These are phyloP conservation scores for Drosophila pachea DNA, from an alignment of 1,140 invertebrate species.

Conservation along the genomic window DNA sequence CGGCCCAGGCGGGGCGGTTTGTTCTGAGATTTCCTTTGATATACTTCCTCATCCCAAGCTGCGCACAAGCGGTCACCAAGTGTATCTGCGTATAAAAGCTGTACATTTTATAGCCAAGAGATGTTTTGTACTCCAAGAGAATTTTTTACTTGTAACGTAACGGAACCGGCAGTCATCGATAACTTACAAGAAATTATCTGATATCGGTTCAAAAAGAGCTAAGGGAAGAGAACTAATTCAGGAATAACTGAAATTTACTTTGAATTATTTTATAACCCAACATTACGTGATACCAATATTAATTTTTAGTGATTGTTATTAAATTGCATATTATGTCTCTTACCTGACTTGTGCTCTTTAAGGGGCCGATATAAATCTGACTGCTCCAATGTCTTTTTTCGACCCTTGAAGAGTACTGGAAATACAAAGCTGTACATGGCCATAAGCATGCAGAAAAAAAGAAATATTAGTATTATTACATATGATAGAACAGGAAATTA, in stretches of 20 bases:
- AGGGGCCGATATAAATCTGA: conserved; percentile 81
- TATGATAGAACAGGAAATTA: no score
- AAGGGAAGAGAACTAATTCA: no score
- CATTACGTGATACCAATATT: no score
- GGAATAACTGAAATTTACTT: no score
- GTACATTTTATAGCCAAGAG: neutral
- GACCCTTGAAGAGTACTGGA: conserved; percentile 80
- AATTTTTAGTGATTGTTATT: neutral
- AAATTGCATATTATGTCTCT: conserved; percentile 6
- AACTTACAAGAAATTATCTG: no score
- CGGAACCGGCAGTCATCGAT: no score
- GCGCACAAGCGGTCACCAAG: conserved; percentile 58
- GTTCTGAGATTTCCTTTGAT: conserved; percentile 23
- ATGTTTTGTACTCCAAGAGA: no score
- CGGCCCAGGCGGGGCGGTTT: conserved; percentile 49
- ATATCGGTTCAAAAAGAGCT: no score
- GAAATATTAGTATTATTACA: neutral
- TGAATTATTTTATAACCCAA: no score
- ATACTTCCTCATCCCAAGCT: conserved; percentile 58
- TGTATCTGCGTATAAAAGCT: conserved; percentile 24
- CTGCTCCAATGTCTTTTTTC: conserved; percentile 80
- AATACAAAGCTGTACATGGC: conserved; percentile 75
- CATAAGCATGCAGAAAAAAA: conserved; percentile 8
- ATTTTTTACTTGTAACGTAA: no score
- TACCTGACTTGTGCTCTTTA: conserved; percentile 80